phyloP scores from a whole-genome alignment of 2,888 invertebrate species.

The Eupeodes luniger region DNA sequence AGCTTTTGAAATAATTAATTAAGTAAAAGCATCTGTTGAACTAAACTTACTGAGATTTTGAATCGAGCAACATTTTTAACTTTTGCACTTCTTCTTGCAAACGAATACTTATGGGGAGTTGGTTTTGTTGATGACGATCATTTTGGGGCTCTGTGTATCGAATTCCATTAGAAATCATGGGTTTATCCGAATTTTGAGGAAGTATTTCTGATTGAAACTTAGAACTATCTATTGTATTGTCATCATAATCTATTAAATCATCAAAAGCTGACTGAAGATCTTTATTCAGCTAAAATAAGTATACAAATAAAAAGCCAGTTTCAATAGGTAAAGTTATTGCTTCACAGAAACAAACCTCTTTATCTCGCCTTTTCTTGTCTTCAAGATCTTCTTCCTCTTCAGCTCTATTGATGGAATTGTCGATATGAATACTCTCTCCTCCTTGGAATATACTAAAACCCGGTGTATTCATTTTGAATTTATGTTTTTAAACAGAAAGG shows the following conservation, averaged over 20 bases:
- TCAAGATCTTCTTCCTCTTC: slow-evolving; percentile 89
- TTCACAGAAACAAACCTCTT: slow-evolving; percentile 85
- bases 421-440: slow-evolving; percentile 87
- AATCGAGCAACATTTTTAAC: slow-evolving; percentile 83
- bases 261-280: slow-evolving; percentile 88
- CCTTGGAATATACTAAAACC: slow-evolving; percentile 90
- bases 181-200: slow-evolving; percentile 25
- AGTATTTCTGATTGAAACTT: slow-evolving; percentile 79
- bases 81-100: slow-evolving; percentile 77
- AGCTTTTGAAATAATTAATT: too few relatives aligned
- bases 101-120: slow-evolving; percentile 27
- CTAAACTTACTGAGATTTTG: slow-evolving; percentile 84
- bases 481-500: not conserved
- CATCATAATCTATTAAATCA: slow-evolving; percentile 88
- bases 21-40: too few relatives aligned
- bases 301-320: not conserved
- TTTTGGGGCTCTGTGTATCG: slow-evolving; percentile 12
- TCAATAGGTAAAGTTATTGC: not conserved
- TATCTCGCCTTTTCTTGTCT: slow-evolving; percentile 88
- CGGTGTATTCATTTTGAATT: slow-evolving; percentile 86
- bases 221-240: slow-evolving; percentile 87
- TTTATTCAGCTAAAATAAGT: slow-evolving; percentile 86
- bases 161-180: slow-evolving; percentile 28
- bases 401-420: slow-evolving; percentile 87
- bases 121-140: slow-evolving; percentile 31